Base-by-base conservation (phyloP, 2,888 invertebrate species). In the Scrobipalpa atriplicella region DNA sequence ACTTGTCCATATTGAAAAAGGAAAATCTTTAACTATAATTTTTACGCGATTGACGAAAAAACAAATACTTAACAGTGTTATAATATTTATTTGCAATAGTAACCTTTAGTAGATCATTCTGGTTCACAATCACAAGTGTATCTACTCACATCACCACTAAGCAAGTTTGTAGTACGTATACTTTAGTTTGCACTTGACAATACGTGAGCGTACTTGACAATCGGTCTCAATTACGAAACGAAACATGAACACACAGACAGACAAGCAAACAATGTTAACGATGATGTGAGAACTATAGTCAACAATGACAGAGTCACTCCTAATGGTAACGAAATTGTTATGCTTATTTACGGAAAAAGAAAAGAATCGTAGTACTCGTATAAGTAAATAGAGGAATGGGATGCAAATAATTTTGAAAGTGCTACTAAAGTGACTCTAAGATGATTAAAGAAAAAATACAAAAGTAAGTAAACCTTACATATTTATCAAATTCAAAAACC, bases 161-260 rank as follows among this genome's bases (percentile, higher is more conserved):
- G 47, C 16, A 47, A 47, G 47, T 47, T n/a, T n/a, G 47, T 47
- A 16, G 47, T 16, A n/a, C n/a, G n/a, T n/a, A n/a, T n/a, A 47
- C 47, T 47, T 47, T 47, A 47, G 47, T 56, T 56, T 56, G 54
- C 21, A 21, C 21, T 83, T 71, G 72, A 79, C 78, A 77, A 77
- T 74, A 73, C 72, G 68, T 70, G 74, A 83, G 80, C 73, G 75
- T 78, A 74, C 78, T 81, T 71, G 70, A 80, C 78, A 75, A 81
- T 81, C 78, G 81, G 82, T 83, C 83, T 80, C 81, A 82, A 85
- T 86, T 86, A 85, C 85, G 84, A 82, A 78, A 86, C 78, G 75
- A 73, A 80, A 77, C 76, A 73, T 76, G 73, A 74, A 75, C 77
- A 74, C 72, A 75, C 73, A 72, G 43, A 63, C 69, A 72, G 64